phyloP scores from a whole-genome alignment of 1,140 invertebrate species.

The Pogonognathellus flavescens region DNA sequence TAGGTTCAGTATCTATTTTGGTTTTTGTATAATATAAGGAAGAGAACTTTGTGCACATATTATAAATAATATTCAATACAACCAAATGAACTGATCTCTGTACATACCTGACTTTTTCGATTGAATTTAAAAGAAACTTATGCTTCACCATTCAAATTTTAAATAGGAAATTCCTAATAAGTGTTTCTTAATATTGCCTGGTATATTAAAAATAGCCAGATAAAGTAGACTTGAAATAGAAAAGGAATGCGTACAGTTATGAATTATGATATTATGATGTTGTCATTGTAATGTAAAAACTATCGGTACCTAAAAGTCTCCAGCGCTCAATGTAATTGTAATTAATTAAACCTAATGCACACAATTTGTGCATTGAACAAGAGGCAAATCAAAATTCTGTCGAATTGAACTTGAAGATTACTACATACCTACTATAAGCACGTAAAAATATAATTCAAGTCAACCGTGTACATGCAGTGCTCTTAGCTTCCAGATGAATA shows the following conservation, averaged over 20 bases:
- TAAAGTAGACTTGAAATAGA: slow-evolving; percentile 2
- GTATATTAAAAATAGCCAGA: slow-evolving; percentile 5
- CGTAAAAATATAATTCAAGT: slow-evolving; percentile 8
- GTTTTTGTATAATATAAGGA: slow-evolving; percentile 7
- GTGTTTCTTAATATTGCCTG: slow-evolving; percentile 6
- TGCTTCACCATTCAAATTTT: slow-evolving; percentile 26
- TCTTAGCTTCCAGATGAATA: slow-evolving; percentile 41
- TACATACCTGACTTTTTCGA: slow-evolving; percentile 37
- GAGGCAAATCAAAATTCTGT: slow-evolving; percentile 24
- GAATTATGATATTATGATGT: not conserved
- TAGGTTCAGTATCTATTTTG: slow-evolving; percentile 22
- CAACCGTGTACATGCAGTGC: slow-evolving; percentile 39
- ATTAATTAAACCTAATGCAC: not conserved
- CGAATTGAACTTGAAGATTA: slow-evolving; percentile 27
- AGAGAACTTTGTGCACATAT: slow-evolving; percentile 27
- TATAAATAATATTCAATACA: slow-evolving; percentile 19
- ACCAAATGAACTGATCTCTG: slow-evolving; percentile 42
- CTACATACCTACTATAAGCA: not conserved
- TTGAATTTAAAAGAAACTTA: not conserved
- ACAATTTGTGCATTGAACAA: not conserved
- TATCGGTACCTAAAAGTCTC: slow-evolving; percentile 38
- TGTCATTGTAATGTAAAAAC: slow-evolving; percentile 29
- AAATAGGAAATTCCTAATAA: not conserved
- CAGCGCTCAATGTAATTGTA: slow-evolving; percentile 37
- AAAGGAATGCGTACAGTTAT: not conserved